Base-by-base conservation (phyloP, 2,888 invertebrate species). In the Lypha dubia region DNA sequence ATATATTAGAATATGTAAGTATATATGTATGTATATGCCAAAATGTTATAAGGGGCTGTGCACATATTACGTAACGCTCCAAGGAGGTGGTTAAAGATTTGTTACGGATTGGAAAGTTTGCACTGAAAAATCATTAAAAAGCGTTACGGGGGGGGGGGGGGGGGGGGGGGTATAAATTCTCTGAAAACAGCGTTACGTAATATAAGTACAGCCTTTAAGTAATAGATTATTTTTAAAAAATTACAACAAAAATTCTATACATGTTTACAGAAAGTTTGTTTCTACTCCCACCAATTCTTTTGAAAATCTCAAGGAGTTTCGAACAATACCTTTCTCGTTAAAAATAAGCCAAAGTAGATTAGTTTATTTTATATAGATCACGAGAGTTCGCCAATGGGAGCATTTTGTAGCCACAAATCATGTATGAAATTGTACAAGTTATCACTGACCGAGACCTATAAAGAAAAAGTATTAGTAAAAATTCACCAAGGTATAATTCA, bases 311-410 rank as follows among this genome's bases (percentile, higher is more conserved):
- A 17, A 65, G 41, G 3, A 41, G 20, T 63, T 41, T 53, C 11
- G n/a, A 62, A 41, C 32, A 41, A 70, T 20, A 22, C 11, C 1
- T n/a, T 4, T 44, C 44, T 58, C n/a, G 24, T 32, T 0, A 22
- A 60, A n/a, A 20, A 20, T 8, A 58, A 49, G 24, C 28, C 17
- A 20, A 20, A 28, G 24, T 20, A 15, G 3, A 17, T 41, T 24
- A 7, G 13, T 17, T n/a, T 15, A n/a, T 9, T 76, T 92, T 92
- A 92, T 91, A 92, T 91, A 88, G 92, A 92, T 96, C 95, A 98
- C 91, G 96, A 97, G 35, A 99, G 94, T 92, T 99, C 98, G 65
- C 98, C 99, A 88, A 99, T 98, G 0, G 99, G 99, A 32, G 99
- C 98, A 92, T 98, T 98, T 91, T 98, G 96, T 49, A 99, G 94